These are phyloP conservation scores for Rhopalosiphum padi DNA, from an alignment of 1,140 invertebrate species.

Conservation along the genomic window DNA sequence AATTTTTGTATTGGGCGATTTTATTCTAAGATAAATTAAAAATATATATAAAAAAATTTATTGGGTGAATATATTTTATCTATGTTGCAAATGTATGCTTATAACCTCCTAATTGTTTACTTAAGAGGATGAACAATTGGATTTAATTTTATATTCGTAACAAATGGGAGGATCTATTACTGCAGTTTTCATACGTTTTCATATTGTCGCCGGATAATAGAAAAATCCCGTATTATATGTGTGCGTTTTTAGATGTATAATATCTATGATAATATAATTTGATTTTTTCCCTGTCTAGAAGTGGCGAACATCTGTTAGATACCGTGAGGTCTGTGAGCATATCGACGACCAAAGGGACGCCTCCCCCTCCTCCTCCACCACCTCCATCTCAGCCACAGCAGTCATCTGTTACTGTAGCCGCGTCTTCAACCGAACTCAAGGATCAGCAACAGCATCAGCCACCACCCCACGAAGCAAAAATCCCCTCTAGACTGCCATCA, in stretches of 20 bases:
- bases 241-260: not conserved
- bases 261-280: not conserved
- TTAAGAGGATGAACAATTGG: not conserved
- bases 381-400: not conserved
- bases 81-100: too few relatives aligned
- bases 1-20: too few relatives aligned
- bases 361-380: not conserved
- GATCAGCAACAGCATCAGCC: slow-evolving; percentile 25
- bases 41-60: too few relatives aligned
- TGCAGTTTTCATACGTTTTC: not conserved
- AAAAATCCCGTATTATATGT: not conserved
- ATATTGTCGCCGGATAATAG: not conserved
- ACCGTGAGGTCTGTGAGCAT: slow-evolving; percentile 25
- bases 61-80: too few relatives aligned
- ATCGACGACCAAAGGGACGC: slow-evolving; percentile 36
- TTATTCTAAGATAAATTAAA: too few relatives aligned
- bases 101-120: too few relatives aligned
- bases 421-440: not conserved
- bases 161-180: not conserved
- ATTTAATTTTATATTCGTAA: not conserved
- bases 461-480: not conserved
- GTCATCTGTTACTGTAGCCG: not conserved
- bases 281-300: not conserved
- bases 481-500: not conserved
- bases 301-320: slow-evolving; percentile 26